Conservation (phyloP, 1,140 invertebrate genomes). For the Drosophila yakuba region DNA sequence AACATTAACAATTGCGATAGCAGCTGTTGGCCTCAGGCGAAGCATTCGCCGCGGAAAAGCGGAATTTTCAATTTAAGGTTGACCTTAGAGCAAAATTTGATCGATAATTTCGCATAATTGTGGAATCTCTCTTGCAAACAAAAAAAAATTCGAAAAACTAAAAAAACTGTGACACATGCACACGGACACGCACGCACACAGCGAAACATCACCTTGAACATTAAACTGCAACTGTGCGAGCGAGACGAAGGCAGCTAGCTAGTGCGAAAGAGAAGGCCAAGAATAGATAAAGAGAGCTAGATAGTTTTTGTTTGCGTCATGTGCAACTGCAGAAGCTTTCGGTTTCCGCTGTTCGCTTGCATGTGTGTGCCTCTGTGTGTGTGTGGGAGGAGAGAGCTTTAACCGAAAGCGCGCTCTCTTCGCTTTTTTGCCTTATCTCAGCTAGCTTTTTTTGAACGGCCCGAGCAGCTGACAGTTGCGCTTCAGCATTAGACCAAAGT, state of each 20-base stretch:
- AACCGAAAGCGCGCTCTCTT: conserved; percentile 7
- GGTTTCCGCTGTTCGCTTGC: conserved; percentile 27
- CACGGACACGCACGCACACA: conserved; percentile 21
- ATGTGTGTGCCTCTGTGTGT: conserved; percentile 5
- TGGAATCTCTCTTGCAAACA: conserved; percentile 23
- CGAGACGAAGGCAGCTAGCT: conserved; percentile 32
- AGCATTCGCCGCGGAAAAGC: conserved; percentile 15
- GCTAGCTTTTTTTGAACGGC: conserved; percentile 51
- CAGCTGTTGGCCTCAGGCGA: conserved; percentile 39
- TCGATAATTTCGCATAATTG: conserved; percentile 84
- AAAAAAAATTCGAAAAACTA: background rate
- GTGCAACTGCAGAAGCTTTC: conserved; percentile 54
- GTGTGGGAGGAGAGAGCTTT: conserved; percentile 48
- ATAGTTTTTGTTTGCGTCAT: conserved; percentile 70
- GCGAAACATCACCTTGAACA: conserved; percentile 76
- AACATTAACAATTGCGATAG: conserved; percentile 49
- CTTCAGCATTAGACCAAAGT: conserved; percentile 77
- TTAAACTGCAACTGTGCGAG: conserved; percentile 75
- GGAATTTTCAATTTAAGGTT: conserved; percentile 77
- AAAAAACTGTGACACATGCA: conserved; percentile 59
- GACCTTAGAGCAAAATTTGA: conserved; percentile 79
- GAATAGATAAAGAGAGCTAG: conserved; percentile 54
- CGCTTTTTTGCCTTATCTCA: conserved; percentile 4
- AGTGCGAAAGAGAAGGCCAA: conserved; percentile 7
- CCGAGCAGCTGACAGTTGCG: conserved; percentile 79